A percentile compares a stretch with the other conserved stretches of the same genome.
phyloP scores from a whole-genome alignment of 2,888 invertebrate genomes.

The Diplolepis rosae region DNA sequence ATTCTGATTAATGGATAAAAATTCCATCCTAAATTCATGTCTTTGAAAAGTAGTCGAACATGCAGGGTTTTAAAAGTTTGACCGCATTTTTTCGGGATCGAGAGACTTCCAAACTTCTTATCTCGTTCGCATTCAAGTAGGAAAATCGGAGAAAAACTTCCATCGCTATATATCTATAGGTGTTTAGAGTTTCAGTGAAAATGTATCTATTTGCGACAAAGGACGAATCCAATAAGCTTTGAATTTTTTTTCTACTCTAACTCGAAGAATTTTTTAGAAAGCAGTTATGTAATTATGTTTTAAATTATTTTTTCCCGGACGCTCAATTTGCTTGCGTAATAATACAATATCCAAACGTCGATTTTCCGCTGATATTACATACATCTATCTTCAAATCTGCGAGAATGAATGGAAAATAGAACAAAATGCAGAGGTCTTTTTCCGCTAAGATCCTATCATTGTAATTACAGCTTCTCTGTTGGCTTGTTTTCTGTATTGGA shows the following conservation, averaged over 20 bases:
- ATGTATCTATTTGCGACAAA: slow-evolving; percentile 14
- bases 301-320: slow-evolving; percentile 22
- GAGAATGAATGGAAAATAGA: slow-evolving; percentile 8
- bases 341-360: slow-evolving; percentile 3
- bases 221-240: neutral
- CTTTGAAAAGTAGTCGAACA: slow-evolving; percentile 19
- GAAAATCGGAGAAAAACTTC: slow-evolving; percentile 28
- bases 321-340: slow-evolving; percentile 26
- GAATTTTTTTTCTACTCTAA: neutral
- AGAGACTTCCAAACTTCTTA: slow-evolving; percentile 48
- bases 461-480: no score
- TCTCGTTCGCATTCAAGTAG: slow-evolving; percentile 32
- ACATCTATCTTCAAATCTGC: neutral
- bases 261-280: slow-evolving; percentile 12
- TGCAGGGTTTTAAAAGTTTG: slow-evolving; percentile 33
- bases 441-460: slow-evolving; percentile 17
- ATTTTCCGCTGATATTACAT: slow-evolving; percentile 24
- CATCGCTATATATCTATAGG: neutral
- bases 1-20: slow-evolving; percentile 6
- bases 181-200: slow-evolving; percentile 13
- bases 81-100: slow-evolving; percentile 34
- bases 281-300: slow-evolving; percentile 20
- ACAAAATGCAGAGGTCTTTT: neutral
- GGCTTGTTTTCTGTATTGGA: no score
- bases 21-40: neutral